A percentile compares a stretch with the other conserved stretches of the same genome.
Conservation (phyloP, 2,797 vertebrate genomes). For the Coracias cyanogaster region DNA sequence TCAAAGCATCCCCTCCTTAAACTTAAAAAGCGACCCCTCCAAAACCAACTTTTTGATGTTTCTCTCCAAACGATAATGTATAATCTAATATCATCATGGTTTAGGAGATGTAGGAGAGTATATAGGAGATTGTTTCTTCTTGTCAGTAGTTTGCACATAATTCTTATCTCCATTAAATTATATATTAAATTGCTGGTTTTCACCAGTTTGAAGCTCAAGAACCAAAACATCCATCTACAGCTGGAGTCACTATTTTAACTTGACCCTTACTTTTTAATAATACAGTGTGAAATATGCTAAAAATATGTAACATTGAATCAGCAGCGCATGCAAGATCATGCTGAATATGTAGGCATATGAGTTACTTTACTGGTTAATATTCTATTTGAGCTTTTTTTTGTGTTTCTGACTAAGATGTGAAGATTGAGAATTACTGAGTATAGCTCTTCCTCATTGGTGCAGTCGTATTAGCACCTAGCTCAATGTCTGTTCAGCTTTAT, state of each 20-base stretch:
- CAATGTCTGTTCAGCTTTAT: not conserved
- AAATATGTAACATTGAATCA: not conserved
- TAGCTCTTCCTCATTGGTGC: not conserved
- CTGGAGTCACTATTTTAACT: slow-evolving; percentile 51
- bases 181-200: slow-evolving; percentile 46
- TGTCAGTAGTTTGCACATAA: not conserved
- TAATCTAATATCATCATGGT: not conserved
- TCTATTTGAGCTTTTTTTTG: not conserved
- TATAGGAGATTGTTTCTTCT: slow-evolving; percentile 31
- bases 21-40: not conserved
- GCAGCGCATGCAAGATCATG: not conserved
- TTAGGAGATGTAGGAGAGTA: slow-evolving; percentile 27
- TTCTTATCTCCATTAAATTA: not conserved
- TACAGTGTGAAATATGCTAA: not conserved
- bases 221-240: not conserved
- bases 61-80: not conserved
- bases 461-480: not conserved
- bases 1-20: not conserved
- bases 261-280: not conserved
- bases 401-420: not conserved
- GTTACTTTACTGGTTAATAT: not conserved
- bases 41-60: not conserved
- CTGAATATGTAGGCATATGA: not conserved
- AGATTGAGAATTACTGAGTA: not conserved
- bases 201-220: slow-evolving; percentile 61